These are phyloP conservation scores for Spodoptera frugiperda DNA, from an alignment of 1,140 invertebrate genomes.

Conservation along the genomic window DNA sequence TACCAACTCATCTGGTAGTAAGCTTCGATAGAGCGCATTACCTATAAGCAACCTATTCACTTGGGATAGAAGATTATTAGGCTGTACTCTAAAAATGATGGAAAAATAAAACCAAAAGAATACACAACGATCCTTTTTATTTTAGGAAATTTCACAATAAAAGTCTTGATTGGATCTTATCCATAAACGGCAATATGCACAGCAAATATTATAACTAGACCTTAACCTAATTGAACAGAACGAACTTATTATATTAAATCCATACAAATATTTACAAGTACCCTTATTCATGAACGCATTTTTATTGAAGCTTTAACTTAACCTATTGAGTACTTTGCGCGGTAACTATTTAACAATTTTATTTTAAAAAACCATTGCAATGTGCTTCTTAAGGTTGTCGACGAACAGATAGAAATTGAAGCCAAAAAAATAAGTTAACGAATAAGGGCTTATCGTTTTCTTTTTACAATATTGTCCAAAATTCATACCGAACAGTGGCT, in stretches of 20 bases:
- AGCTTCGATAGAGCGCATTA: too few species aligned
- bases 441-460: conserved; percentile 67
- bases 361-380: conserved; percentile 25
- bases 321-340: conserved; percentile 29
- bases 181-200: conserved; percentile 82
- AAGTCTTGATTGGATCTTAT: conserved; percentile 82
- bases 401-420: conserved; percentile 35
- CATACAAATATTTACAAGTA: conserved; percentile 76
- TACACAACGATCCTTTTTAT: conserved; percentile 82
- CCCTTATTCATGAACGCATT: conserved; percentile 69
- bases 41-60: too few species aligned
- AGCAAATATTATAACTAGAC: conserved; percentile 67
- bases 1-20: too few species aligned
- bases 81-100: background rate
- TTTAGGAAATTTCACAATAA: conserved; percentile 81
- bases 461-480: conserved; percentile 73
- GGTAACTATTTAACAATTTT: conserved; percentile 27
- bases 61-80: too few species aligned
- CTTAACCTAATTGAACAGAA: conserved; percentile 33
- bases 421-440: conserved; percentile 53
- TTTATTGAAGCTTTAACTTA: conserved; percentile 28
- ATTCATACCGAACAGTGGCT: conserved; percentile 52
- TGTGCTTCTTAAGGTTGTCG: conserved; percentile 27
- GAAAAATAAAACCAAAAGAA: conserved; percentile 62
- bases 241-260: conserved; percentile 40